phyloP scores from a whole-genome alignment of 2,888 invertebrate species.

The Catocala fraxini region DNA sequence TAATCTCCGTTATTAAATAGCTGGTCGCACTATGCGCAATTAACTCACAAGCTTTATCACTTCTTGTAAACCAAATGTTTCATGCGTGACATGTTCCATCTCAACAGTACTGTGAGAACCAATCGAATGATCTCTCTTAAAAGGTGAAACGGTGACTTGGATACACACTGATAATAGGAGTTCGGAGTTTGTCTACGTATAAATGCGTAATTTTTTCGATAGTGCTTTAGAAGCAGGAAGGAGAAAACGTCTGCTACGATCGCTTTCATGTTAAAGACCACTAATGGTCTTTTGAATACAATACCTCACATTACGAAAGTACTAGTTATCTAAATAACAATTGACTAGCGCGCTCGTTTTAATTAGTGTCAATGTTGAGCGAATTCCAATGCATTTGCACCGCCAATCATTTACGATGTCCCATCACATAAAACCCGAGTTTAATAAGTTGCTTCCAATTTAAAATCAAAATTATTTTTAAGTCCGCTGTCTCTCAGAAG shows the following conservation, averaged over 20 bases:
- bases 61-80: conserved; percentile 28
- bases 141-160: conserved; percentile 1
- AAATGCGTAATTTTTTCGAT: conserved; percentile 4
- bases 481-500: conserved; percentile 77
- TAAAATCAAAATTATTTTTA: conserved; percentile 82
- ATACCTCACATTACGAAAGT: neutral
- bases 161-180: neutral
- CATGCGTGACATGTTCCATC: conserved; percentile 30
- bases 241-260: conserved; percentile 6
- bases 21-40: conserved; percentile 42
- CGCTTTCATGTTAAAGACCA: conserved; percentile 4
- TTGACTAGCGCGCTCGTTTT: conserved; percentile 1
- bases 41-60: conserved; percentile 44
- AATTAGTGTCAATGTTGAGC: conserved; percentile 20
- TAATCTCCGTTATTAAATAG: conserved; percentile 51
- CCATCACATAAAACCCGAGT: conserved; percentile 71
- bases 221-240: neutral
- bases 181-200: neutral
- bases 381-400: conserved; percentile 29
- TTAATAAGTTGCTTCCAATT: conserved; percentile 83
- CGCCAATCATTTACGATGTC: conserved; percentile 65
- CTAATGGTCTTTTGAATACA: conserved; percentile 7
- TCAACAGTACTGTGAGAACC: conserved; percentile 20
- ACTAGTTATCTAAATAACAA: conserved; percentile 1
- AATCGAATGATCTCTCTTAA: conserved; percentile 23